Evolutionary conservation across 2,888 invertebrate genomes (phyloP).

Genomic region (Drosophila borborema): DNA sequence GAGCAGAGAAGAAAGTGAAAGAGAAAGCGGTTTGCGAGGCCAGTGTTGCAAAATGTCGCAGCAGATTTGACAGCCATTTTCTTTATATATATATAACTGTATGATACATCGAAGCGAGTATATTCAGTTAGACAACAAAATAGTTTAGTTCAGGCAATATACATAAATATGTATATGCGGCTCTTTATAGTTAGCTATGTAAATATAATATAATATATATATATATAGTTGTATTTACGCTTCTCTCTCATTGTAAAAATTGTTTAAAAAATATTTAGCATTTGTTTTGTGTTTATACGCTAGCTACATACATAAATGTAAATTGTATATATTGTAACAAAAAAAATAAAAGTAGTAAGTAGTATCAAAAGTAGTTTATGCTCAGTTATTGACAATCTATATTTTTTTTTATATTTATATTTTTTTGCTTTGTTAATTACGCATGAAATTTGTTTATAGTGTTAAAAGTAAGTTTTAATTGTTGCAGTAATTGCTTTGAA

Average conservation of each 20-base stretch:
- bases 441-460: slow-evolving; percentile 17
- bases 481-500: slow-evolving; percentile 76
- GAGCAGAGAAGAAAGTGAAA: neutral
- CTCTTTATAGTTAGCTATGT: slow-evolving; percentile 45
- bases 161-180: slow-evolving; percentile 27
- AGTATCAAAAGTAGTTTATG: slow-evolving; percentile 79
- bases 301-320: slow-evolving; percentile 72
- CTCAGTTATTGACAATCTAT: slow-evolving; percentile 63
- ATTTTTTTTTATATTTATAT: slow-evolving; percentile 25
- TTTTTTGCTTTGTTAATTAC: slow-evolving; percentile 29
- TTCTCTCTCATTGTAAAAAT: slow-evolving; percentile 62
- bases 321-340: slow-evolving; percentile 76
- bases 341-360: slow-evolving; percentile 80
- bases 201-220: slow-evolving; percentile 41
- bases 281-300: slow-evolving; percentile 50
- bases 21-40: slow-evolving; percentile 63
- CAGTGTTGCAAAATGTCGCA: slow-evolving; percentile 50
- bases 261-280: slow-evolving; percentile 71
- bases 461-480: neutral
- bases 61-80: slow-evolving; percentile 47
- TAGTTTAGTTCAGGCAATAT: slow-evolving; percentile 26
- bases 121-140: slow-evolving; percentile 37
- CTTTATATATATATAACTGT: slow-evolving; percentile 21
- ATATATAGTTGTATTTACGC: slow-evolving; percentile 30
- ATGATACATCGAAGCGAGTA: slow-evolving; percentile 69